These are phyloP conservation scores for Lucinisca nassula DNA, from an alignment of 2,888 invertebrate species.

Conservation along the genomic window DNA sequence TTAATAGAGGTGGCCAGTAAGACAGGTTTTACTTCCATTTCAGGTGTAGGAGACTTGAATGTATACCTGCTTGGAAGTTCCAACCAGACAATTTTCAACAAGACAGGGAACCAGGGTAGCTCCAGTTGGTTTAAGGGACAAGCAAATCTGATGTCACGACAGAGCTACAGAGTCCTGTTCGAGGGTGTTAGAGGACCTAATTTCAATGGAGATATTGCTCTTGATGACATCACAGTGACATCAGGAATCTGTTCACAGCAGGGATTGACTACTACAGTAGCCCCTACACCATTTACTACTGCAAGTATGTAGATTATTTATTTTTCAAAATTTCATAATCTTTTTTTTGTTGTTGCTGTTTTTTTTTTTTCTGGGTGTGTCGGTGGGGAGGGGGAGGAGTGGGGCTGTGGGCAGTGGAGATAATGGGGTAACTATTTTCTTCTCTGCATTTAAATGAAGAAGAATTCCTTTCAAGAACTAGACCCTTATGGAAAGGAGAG, in stretches of 20 bases:
- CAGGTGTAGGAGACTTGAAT: conserved; percentile 80
- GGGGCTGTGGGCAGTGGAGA: no score
- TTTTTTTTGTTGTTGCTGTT: no score
- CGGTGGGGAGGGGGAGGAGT: no score
- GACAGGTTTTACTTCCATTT: not conserved
- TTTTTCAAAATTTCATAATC: no score
- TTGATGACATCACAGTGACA: conserved; percentile 76
- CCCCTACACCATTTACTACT: conserved; percentile 69
- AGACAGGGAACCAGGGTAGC: conserved; percentile 76
- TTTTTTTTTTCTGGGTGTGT: no score
- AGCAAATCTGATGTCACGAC: conserved; percentile 64
- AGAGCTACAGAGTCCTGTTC: conserved; percentile 76
- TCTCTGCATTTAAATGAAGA: no score
- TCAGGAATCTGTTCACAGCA: conserved; percentile 77
- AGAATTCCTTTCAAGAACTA: no score
- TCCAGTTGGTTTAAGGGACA: conserved; percentile 76
- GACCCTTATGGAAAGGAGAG: no score
- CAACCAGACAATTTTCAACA: conserved; percentile 70
- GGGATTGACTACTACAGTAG: conserved; percentile 54
- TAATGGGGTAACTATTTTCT: no score
- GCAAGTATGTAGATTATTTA: conserved; percentile 71
- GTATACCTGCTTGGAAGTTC: conserved; percentile 68
- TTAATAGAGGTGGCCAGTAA: no score
- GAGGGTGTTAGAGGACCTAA: conserved; percentile 79
- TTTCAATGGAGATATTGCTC: conserved; percentile 80